These are phyloP conservation scores for Hyposmocoma kahamanoa DNA, from an alignment of 1,140 invertebrate species.

Conservation along the genomic window DNA sequence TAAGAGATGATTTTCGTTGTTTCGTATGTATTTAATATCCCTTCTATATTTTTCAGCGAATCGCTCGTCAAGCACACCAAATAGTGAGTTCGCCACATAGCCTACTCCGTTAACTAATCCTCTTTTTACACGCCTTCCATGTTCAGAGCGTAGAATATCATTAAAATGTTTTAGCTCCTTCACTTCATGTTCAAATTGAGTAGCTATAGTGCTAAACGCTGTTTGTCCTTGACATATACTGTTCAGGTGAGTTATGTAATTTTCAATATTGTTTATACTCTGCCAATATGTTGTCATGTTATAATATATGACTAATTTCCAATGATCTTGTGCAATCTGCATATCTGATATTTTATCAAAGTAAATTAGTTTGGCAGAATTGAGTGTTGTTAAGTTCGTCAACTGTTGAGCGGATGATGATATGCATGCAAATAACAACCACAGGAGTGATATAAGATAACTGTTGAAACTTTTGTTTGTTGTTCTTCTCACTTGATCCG, in stretches of 20 bases:
- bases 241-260: neutral
- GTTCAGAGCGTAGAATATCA: neutral
- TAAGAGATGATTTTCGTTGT: neutral
- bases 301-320: constrained; percentile 8
- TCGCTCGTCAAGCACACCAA: constrained; percentile 1
- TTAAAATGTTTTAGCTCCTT: constrained; percentile 6
- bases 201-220: neutral
- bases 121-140: constrained; percentile 9
- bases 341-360: constrained; percentile 5
- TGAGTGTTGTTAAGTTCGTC: neutral
- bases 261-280: neutral
- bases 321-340: neutral
- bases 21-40: neutral
- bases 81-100: constrained; percentile 2
- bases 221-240: neutral
- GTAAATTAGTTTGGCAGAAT: neutral
- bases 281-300: constrained; percentile 3
- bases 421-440: neutral
- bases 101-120: constrained; percentile 19
- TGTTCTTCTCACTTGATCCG: neutral
- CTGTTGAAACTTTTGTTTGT: neutral
- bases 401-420: neutral
- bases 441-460: neutral
- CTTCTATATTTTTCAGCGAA: neutral
- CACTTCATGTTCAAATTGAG: constrained; percentile 3